These are phyloP conservation scores for Fulica atra DNA, from an alignment of 2,113 vertebrate species.

Conservation along the genomic window DNA sequence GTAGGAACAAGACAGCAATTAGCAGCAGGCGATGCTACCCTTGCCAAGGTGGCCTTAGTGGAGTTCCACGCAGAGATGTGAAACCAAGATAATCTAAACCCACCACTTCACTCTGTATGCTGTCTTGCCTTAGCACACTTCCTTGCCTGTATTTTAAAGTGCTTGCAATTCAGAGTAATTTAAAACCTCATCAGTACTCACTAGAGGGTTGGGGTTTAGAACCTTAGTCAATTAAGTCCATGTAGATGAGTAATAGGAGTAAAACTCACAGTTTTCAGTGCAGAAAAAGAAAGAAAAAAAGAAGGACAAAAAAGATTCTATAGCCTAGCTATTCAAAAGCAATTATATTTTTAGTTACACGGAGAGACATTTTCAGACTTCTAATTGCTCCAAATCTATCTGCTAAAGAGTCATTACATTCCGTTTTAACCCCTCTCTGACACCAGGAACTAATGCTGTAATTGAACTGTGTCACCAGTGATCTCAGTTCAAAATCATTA, in stretches of 20 bases:
- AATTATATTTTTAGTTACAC: slow-evolving; percentile 75
- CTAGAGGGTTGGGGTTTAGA: slow-evolving; percentile 64
- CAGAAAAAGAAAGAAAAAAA: slow-evolving; percentile 5
- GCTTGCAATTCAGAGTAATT: slow-evolving; percentile 45
- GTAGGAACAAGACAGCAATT: neutral
- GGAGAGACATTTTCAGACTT: slow-evolving; percentile 65
- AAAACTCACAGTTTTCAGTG: slow-evolving; percentile 51
- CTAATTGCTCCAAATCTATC: slow-evolving; percentile 76
- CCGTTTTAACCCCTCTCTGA: slow-evolving; percentile 74
- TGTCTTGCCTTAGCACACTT: neutral
- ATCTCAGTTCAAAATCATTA: slow-evolving; percentile 62
- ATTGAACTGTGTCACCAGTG: slow-evolving; percentile 70
- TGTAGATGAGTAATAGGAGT: slow-evolving; percentile 63
- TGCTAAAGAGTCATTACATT: slow-evolving; percentile 68
- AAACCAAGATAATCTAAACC: slow-evolving; percentile 3
- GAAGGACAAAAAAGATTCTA: slow-evolving; percentile 23
- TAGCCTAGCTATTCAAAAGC: slow-evolving; percentile 64
- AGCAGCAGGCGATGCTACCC: neutral
- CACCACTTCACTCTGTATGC: neutral
- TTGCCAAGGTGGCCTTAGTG: neutral
- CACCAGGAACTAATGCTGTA: slow-evolving; percentile 63
- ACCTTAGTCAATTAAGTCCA: slow-evolving; percentile 64
- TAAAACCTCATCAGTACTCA: slow-evolving; percentile 57
- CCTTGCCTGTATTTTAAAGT: slow-evolving; percentile 47
- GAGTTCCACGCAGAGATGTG: neutral